Percentiles rank a stretch among this genome's conserved stretches.
phyloP scores from a whole-genome alignment of 2,888 invertebrate genomes.

The Nymphalis polychloros region DNA sequence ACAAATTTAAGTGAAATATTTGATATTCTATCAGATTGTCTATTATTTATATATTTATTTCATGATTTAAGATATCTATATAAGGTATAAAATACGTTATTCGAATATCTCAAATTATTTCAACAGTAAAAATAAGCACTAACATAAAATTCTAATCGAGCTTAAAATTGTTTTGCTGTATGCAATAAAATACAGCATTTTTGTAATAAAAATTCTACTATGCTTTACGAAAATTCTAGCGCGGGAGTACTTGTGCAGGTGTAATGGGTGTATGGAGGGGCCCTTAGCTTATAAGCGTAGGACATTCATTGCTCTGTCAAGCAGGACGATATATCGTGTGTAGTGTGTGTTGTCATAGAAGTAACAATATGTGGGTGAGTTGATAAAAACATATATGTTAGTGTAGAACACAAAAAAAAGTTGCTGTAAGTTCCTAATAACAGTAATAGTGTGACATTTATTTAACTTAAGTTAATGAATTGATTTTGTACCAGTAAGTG shows the following conservation, averaged over 20 bases:
- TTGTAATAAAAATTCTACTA: constrained; percentile 22
- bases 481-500: no score
- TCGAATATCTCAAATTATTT: neutral
- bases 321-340: constrained; percentile 48
- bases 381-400: neutral
- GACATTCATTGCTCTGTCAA: constrained; percentile 45
- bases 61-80: no score
- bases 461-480: no score
- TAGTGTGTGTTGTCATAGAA: constrained; percentile 47
- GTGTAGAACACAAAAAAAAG: neutral
- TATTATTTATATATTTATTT: no score
- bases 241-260: constrained; percentile 39
- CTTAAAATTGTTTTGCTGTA: neutral
- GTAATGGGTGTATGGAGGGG: constrained; percentile 61
- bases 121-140: neutral
- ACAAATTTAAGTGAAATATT: no score
- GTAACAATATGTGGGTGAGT: constrained; percentile 47
- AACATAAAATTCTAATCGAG: neutral
- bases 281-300: constrained; percentile 64
- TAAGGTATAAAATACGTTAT: no score
- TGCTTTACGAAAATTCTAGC: constrained; percentile 13
- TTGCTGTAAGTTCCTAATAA: neutral
- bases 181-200: constrained; percentile 8
- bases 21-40: no score
- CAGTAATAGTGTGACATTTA: neutral